These are phyloP conservation scores for Gallinago nigripennis DNA, from an alignment of 2,797 vertebrate genomes.

Conservation along the genomic window DNA sequence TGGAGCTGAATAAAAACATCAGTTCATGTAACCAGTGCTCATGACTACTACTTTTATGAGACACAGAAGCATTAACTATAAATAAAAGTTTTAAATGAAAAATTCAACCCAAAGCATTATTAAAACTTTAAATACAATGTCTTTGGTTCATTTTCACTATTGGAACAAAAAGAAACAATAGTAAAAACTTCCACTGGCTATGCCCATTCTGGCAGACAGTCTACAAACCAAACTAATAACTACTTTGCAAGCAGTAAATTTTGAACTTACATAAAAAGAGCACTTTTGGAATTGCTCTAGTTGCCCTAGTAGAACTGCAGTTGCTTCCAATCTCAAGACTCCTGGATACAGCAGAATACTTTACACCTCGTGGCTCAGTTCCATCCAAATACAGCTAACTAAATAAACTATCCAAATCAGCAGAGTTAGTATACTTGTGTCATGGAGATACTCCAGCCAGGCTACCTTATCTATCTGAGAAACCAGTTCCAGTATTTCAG, in stretches of 20 bases:
- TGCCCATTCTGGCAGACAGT: background rate
- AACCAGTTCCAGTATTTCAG: background rate
- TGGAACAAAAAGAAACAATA: conserved; percentile 17
- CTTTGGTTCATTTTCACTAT: background rate
- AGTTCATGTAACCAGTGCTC: background rate
- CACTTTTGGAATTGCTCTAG: background rate
- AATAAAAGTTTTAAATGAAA: conserved; percentile 14
- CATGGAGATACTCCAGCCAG: background rate
- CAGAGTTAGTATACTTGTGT: background rate
- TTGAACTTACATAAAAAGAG: background rate
- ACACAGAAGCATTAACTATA: background rate
- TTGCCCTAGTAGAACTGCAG: background rate
- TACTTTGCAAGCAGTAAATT: conserved; percentile 3
- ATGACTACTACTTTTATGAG: conserved; percentile 22
- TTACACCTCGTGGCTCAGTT: background rate
- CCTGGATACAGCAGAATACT: background rate
- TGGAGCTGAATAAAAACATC: background rate
- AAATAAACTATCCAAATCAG: background rate
- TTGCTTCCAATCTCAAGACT: background rate
- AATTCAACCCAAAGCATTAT: conserved; percentile 9
- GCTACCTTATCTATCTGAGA: background rate
- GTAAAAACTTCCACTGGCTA: background rate
- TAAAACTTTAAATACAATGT: conserved; percentile 12
- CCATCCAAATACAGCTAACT: background rate
- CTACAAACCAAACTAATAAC: background rate